A percentile compares a stretch with the other conserved stretches of the same genome.
phyloP scores from a whole-genome alignment of 23 tunicate species.

The Diplosoma virens region DNA sequence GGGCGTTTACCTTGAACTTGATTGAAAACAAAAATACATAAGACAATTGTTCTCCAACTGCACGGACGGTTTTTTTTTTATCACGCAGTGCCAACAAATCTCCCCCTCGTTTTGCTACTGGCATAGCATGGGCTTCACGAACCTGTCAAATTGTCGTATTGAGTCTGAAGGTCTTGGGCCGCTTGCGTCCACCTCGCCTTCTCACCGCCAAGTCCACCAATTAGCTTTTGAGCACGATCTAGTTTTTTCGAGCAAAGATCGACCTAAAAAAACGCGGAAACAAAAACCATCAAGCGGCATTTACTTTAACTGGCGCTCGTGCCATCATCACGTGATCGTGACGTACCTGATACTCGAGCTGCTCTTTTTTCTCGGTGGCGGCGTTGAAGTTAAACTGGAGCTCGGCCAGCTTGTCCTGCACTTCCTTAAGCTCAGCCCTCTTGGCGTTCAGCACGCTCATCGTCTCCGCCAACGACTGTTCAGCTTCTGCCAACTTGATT shows the following conservation, averaged over 20 bases:
- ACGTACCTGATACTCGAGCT: slow-evolving; percentile 87
- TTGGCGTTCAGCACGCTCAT: slow-evolving; percentile 83
- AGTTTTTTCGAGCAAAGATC: slow-evolving; percentile 97
- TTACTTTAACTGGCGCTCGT: too few relatives aligned
- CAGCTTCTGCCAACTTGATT: slow-evolving; percentile 87
- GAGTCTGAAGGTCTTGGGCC: slow-evolving; percentile 71
- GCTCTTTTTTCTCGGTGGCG: slow-evolving; percentile 96
- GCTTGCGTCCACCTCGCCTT: slow-evolving; percentile 98
- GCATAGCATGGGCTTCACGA: background rate
- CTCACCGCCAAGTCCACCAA: slow-evolving; percentile 98
- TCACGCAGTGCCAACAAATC: background rate
- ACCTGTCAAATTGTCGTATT: slow-evolving; percentile 96
- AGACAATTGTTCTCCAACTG: too few relatives aligned
- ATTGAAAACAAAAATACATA: too few relatives aligned
- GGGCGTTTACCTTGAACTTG: too few relatives aligned
- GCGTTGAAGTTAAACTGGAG: slow-evolving; percentile 83
- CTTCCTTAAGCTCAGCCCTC: slow-evolving; percentile 91
- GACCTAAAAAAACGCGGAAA: slow-evolving; percentile 56
- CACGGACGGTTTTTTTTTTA: too few relatives aligned
- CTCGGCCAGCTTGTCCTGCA: slow-evolving; percentile 91
- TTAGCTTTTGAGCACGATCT: slow-evolving; percentile 93
- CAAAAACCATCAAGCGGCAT: too few relatives aligned
- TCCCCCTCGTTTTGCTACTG: background rate
- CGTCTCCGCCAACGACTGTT: slow-evolving; percentile 64
- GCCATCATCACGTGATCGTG: too few relatives aligned